Base-by-base conservation (phyloP, 2,113 vertebrate genomes). In the Pheucticus melanocephalus region DNA sequence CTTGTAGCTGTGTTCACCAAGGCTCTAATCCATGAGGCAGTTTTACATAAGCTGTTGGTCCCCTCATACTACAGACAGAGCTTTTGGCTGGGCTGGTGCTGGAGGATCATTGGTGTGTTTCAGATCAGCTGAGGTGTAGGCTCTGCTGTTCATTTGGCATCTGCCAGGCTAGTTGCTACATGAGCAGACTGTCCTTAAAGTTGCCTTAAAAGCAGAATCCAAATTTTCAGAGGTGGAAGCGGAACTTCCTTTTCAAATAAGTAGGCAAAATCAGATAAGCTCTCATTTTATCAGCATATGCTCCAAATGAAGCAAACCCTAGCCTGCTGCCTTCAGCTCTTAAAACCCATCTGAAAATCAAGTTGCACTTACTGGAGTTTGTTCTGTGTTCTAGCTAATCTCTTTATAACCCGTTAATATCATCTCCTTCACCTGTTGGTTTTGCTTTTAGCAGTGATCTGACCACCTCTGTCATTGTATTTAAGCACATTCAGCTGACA, bases 361-460 rank as follows among this genome's bases (percentile, higher is more conserved):
- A n/a, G 31, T 65, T 77, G 56, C 9, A n/a, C 27, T 66, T 63
- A 21, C 16, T 47, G 37, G 44, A 64, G 35, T 86, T 71, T 86
- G 18, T 23, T 82, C 51, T 44, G 15, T 85, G 9, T 80, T 61
- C 6, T 8, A 57, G 63, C 33, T 53, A 45, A 47, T 82, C 25
- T 82, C 25, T 69, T 82, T 25, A 27, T 88, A 35, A 82, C 24
- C 30, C 88, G 39, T 83, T 83, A 54, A 39, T 85, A 89, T 70
- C 27, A 40, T 70, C n/a, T 91, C 48, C 56, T 88, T 94, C 72
- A 64, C 72, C 56, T 91, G 53, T 76, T 87, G 57, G 80, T 80
- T 90, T 85, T 92, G 82, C 78, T 87, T 27, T 91, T 95, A 90
- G 84, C 82, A 95, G 24, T 80, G 85, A 66, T 90, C 85, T 90